Conservation (phyloP, 2,113 vertebrate species). For the Caranx ignobilis region DNA sequence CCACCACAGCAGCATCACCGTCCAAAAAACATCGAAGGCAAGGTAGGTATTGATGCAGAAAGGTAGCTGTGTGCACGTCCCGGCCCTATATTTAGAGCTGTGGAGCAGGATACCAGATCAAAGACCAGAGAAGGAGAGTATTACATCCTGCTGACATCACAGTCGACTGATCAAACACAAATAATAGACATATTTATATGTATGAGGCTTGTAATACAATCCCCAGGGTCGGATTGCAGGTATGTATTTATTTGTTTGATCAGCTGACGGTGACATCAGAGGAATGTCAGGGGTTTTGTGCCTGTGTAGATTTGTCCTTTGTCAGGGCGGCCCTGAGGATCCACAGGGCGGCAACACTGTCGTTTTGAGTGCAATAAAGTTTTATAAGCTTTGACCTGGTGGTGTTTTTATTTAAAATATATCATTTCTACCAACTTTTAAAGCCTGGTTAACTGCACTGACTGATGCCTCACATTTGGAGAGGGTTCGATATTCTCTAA, state of each 20-base stretch:
- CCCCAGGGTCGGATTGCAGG: not conserved
- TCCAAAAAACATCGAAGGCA: constrained; percentile 11
- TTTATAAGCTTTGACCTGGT: no score
- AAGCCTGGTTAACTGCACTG: no score
- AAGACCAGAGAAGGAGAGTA: not conserved
- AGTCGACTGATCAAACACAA: not conserved
- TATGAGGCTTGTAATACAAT: not conserved
- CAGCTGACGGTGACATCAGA: no score
- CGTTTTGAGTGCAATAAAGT: no score
- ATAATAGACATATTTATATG: not conserved
- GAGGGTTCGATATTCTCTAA: no score
- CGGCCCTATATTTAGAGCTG: constrained; percentile 38
- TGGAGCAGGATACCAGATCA: constrained; percentile 14
- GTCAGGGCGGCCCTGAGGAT: no score
- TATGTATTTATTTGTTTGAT: not conserved
- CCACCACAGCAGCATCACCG: not conserved
- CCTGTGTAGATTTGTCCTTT: no score
- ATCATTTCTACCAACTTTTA: no score
- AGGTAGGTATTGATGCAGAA: not conserved
- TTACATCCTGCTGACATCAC: not conserved
- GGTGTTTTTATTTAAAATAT: no score
- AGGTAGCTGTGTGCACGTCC: not conserved
- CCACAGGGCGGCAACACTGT: no score
- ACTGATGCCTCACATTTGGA: no score
- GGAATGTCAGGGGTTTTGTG: no score